A percentile compares a stretch with the other conserved stretches of the same genome.
These are phyloP conservation scores for Sesia bembeciformis DNA, from an alignment of 2,888 invertebrate genomes.

Conservation along the genomic window DNA sequence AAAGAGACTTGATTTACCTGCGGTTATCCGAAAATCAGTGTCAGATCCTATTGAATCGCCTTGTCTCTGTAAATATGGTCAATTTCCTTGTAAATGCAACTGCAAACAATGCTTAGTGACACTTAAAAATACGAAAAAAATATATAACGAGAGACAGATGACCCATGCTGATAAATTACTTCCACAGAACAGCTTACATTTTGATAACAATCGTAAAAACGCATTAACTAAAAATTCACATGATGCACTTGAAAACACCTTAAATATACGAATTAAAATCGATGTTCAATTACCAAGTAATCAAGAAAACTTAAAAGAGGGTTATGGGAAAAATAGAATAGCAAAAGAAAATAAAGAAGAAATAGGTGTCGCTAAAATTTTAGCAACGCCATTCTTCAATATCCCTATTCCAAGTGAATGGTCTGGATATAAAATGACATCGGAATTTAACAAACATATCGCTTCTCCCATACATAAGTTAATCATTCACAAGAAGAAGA, in stretches of 20 bases:
- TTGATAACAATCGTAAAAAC: background rate
- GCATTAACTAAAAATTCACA: constrained; percentile 8
- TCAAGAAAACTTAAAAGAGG: constrained; percentile 21
- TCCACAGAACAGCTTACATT: constrained; percentile 4
- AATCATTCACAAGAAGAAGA: constrained; percentile 57
- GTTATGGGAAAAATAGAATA: constrained; percentile 15
- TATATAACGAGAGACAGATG: background rate
- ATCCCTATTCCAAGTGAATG: constrained; percentile 43
- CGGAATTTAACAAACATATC: constrained; percentile 18
- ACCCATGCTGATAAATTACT: background rate
- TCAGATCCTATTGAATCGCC: constrained; percentile 25
- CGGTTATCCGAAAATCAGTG: constrained; percentile 14
- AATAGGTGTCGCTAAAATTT: constrained; percentile 13
- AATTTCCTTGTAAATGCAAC: constrained; percentile 40
- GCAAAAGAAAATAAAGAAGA: constrained; percentile 17
- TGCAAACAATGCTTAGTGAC: constrained; percentile 44
- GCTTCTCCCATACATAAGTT: constrained; percentile 38
- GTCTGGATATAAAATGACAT: constrained; percentile 29
- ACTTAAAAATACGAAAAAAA: constrained; percentile 7
- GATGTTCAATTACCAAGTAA: constrained; percentile 51
- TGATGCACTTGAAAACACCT: constrained; percentile 26
- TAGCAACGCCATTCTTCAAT: constrained; percentile 41
- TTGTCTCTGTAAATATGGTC: constrained; percentile 41
- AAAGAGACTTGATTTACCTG: constrained; percentile 19
- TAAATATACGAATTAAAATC: constrained; percentile 52